Evolutionary conservation across 1,140 invertebrate genomes (phyloP).

Genomic region (Ips nitidus): DNA sequence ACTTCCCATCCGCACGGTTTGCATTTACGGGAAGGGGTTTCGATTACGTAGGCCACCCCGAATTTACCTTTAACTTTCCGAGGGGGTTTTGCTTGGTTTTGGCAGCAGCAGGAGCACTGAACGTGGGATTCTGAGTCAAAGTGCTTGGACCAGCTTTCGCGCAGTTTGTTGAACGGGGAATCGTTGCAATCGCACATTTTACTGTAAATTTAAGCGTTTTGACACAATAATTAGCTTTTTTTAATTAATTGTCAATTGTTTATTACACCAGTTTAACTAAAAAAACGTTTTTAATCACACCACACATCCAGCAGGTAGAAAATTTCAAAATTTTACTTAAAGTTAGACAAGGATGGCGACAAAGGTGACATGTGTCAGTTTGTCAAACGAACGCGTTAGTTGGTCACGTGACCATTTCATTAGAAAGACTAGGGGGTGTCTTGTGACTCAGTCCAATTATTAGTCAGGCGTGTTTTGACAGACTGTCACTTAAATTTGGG

Average conservation of each 20-base stretch:
- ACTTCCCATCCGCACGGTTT: slow-evolving; percentile 46
- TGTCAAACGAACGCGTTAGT: no score
- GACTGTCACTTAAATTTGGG: no score
- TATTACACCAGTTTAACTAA: neutral
- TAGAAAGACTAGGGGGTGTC: no score
- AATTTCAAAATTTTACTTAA: no score
- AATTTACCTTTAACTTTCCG: slow-evolving; percentile 35
- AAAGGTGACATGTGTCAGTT: no score
- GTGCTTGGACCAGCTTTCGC: slow-evolving; percentile 18
- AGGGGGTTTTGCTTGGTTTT: neutral
- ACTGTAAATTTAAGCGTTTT: slow-evolving; percentile 16
- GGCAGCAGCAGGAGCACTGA: slow-evolving; percentile 7
- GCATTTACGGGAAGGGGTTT: slow-evolving; percentile 35
- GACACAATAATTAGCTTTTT: neutral
- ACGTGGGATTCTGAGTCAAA: neutral
- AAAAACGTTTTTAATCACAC: neutral
- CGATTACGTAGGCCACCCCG: slow-evolving; percentile 36
- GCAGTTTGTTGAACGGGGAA: slow-evolving; percentile 13
- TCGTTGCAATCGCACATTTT: slow-evolving; percentile 28
- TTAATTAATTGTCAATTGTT: neutral
- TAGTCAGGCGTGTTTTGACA: no score
- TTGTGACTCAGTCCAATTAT: no score
- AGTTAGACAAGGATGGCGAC: no score
- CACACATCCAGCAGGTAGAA: no score
- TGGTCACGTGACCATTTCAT: no score